phyloP scores from a whole-genome alignment of 2,113 vertebrate genomes.

The Archocentrus centrarchus region DNA sequence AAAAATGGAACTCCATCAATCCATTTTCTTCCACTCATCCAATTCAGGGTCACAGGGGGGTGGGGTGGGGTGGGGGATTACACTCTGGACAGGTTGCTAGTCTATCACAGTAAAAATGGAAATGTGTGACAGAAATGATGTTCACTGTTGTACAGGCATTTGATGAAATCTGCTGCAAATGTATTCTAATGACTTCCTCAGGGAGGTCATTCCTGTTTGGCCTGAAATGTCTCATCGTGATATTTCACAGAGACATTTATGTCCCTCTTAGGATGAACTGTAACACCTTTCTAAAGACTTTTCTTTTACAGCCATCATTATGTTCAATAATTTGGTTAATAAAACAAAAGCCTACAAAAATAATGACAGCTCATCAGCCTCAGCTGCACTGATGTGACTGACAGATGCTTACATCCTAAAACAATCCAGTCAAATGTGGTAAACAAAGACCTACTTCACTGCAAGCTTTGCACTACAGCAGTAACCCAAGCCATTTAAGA shows the following conservation, averaged over 20 bases:
- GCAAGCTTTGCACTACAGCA: neutral
- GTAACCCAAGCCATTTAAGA: neutral
- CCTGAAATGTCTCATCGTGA: neutral
- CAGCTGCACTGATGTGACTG: neutral
- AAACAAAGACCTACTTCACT: neutral
- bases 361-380: neutral
- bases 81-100: neutral
- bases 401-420: neutral
- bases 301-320: conserved; percentile 8
- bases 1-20: neutral
- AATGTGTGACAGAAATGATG: neutral
- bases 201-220: neutral
- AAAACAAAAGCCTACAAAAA: neutral
- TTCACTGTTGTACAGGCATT: neutral
- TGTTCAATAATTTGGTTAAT: neutral
- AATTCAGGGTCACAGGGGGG: neutral
- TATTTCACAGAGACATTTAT: conserved; percentile 14
- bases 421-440: neutral
- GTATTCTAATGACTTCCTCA: neutral
- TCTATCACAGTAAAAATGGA: neutral
- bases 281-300: conserved; percentile 12
- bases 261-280: neutral
- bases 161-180: neutral
- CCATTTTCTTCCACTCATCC: neutral
- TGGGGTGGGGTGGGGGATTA: neutral